Evolutionary conservation across 1,140 invertebrate genomes (phyloP).

Genomic region (Pissodes strobi): DNA sequence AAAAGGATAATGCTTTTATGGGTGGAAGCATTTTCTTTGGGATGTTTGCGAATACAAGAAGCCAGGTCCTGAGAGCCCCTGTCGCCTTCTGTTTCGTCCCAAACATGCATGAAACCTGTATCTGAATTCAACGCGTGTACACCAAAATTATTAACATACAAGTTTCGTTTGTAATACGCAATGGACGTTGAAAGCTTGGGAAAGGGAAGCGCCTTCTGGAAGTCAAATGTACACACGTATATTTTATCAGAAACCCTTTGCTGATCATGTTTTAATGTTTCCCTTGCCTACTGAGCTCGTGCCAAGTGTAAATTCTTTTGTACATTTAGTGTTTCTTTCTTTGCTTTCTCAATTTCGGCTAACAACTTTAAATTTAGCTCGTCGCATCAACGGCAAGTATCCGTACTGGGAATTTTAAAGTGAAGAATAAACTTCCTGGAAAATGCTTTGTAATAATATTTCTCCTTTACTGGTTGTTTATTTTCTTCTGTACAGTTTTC

Average conservation of each 20-base stretch:
- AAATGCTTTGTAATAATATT: too few relatives aligned
- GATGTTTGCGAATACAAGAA: too few relatives aligned
- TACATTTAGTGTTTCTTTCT: too few relatives aligned
- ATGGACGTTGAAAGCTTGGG: slow-evolving; percentile 20
- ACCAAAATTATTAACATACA: slow-evolving; percentile 28
- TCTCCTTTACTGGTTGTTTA: slow-evolving; percentile 12
- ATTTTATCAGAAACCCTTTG: background rate
- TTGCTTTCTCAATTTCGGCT: slow-evolving; percentile 32
- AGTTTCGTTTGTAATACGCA: slow-evolving; percentile 30
- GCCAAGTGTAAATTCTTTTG: too few relatives aligned
- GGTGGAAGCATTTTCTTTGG: too few relatives aligned
- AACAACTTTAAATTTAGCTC: slow-evolving; percentile 2
- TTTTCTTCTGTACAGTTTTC: slow-evolving; percentile 14
- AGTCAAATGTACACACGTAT: slow-evolving; percentile 21
- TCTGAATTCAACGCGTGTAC: too few relatives aligned
- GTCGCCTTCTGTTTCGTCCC: too few relatives aligned
- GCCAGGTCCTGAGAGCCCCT: too few relatives aligned
- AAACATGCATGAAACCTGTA: too few relatives aligned
- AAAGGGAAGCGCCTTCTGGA: slow-evolving; percentile 25
- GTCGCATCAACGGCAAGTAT: slow-evolving; percentile 16
- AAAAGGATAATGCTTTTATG: too few relatives aligned
- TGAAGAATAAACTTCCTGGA: slow-evolving; percentile 24
- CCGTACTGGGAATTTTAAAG: too few relatives aligned
- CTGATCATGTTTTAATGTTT: background rate
- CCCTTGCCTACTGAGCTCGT: slow-evolving; percentile 11